These are phyloP conservation scores for Borostomias antarcticus DNA, from an alignment of 2,797 vertebrate species.

Conservation along the genomic window DNA sequence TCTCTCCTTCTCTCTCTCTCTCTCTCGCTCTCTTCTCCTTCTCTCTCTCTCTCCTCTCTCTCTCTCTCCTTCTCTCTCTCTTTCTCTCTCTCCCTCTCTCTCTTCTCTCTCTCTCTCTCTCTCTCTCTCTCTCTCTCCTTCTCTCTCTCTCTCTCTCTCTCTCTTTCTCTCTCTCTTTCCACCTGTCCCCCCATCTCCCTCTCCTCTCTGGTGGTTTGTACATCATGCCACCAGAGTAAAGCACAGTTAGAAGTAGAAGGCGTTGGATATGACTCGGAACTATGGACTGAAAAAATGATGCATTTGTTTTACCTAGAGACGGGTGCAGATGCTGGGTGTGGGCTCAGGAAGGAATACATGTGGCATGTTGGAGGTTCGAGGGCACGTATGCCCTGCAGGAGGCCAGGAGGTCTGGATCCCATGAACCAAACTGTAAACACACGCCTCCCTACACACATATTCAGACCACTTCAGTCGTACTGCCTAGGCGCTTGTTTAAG, in stretches of 20 bases:
- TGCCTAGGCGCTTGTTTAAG: background rate
- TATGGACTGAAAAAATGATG: conserved; percentile 67
- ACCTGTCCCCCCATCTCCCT: background rate
- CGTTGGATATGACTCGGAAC: conserved; percentile 76
- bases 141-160: too few species aligned
- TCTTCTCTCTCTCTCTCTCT: conserved; percentile 25
- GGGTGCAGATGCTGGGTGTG: conserved; percentile 78
- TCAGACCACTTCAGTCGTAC: background rate
- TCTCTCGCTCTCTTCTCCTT: background rate
- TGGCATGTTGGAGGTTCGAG: conserved; percentile 78
- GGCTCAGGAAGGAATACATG: conserved; percentile 76
- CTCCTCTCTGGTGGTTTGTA: conserved; percentile 60
- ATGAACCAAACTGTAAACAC: too few species aligned
- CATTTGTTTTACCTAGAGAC: conserved; percentile 75
- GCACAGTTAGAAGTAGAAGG: conserved; percentile 73
- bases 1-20: conserved; percentile 26
- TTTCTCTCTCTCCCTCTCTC: background rate
- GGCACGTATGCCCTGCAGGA: conserved; percentile 73
- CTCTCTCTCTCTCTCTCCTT: conserved; percentile 29
- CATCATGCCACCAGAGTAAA: conserved; percentile 73
- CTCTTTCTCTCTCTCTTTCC: conserved; percentile 29
- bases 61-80: conserved; percentile 30
- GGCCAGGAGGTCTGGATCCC: conserved; percentile 45
- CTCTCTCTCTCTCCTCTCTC: background rate
- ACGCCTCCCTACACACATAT: conserved; percentile 25